Evolutionary conservation across 2,113 vertebrate genomes (phyloP).

Genomic region (Colossoma macropomum): DNA sequence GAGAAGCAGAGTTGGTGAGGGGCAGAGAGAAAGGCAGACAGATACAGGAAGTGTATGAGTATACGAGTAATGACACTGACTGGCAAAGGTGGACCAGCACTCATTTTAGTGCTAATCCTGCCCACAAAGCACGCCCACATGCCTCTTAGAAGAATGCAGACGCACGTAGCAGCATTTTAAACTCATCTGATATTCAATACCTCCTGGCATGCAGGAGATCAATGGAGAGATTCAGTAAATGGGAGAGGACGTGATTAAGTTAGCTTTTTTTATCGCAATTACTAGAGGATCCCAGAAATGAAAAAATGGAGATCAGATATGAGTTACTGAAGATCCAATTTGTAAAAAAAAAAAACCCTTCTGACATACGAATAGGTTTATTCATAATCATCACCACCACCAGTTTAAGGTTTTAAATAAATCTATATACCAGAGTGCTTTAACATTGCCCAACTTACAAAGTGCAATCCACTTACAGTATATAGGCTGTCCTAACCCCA

Average conservation of each 20-base stretch:
- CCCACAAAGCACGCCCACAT: constrained; percentile 50
- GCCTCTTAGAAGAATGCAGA: constrained; percentile 63
- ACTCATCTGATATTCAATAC: constrained; percentile 62
- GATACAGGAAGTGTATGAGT: not conserved
- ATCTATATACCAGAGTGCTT: not conserved
- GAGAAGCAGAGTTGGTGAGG: not conserved
- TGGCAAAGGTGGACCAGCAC: not conserved
- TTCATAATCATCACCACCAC: not conserved
- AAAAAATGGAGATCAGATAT: constrained; percentile 56
- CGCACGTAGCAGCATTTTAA: constrained; percentile 60
- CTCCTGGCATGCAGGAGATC: constrained; percentile 63
- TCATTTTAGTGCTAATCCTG: constrained; percentile 46
- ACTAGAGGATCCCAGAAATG: constrained; percentile 28
- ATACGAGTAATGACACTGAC: not conserved
- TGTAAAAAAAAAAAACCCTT: constrained; percentile 55
- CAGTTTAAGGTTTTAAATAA: not conserved
- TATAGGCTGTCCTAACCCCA: constrained; percentile 9
- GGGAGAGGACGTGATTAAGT: constrained; percentile 68
- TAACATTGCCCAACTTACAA: not conserved
- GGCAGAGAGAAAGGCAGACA: constrained; percentile 3
- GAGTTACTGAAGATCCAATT: constrained; percentile 63
- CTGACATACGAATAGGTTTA: constrained; percentile 48
- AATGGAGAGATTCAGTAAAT: constrained; percentile 64
- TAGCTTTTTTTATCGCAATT: constrained; percentile 62
- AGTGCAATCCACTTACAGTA: constrained; percentile 17